These are phyloP conservation scores for Tetragonula carbonaria DNA, from an alignment of 2,888 invertebrate genomes.

Conservation along the genomic window DNA sequence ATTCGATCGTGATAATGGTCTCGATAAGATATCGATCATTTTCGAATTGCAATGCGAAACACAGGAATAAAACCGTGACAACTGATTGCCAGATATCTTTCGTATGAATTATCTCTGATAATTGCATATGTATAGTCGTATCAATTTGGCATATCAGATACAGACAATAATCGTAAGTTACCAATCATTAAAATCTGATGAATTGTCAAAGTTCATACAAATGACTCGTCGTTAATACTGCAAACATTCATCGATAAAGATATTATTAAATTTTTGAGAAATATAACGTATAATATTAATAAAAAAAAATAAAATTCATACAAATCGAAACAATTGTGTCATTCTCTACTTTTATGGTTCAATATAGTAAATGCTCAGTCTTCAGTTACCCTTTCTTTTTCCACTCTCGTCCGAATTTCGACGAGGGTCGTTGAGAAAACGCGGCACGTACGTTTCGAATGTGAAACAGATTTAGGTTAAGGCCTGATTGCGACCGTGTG, in stretches of 20 bases:
- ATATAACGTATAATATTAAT: not conserved
- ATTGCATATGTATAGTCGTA: too few relatives aligned
- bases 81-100: not conserved
- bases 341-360: not conserved
- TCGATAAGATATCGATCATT: not conserved
- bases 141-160: not conserved
- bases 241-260: not conserved
- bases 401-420: not conserved
- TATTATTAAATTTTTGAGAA: not conserved
- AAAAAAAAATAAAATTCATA: not conserved
- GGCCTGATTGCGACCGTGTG: constrained; percentile 63
- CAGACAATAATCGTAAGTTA: not conserved
- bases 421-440: constrained; percentile 42
- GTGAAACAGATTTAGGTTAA: constrained; percentile 77
- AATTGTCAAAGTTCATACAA: not conserved
- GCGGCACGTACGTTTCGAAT: constrained; percentile 63
- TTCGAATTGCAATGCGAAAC: not conserved
- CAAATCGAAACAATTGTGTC: not conserved
- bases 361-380: not conserved
- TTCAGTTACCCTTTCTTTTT: constrained; percentile 6
- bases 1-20: not conserved
- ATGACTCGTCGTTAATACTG: not conserved
- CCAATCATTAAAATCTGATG: not conserved
- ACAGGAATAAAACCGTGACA: not conserved
- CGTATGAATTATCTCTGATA: not conserved